A percentile compares a stretch with the other conserved stretches of the same genome.
Conservation (phyloP, 1,140 invertebrate species). For the Probaryconus sp. region DNA sequence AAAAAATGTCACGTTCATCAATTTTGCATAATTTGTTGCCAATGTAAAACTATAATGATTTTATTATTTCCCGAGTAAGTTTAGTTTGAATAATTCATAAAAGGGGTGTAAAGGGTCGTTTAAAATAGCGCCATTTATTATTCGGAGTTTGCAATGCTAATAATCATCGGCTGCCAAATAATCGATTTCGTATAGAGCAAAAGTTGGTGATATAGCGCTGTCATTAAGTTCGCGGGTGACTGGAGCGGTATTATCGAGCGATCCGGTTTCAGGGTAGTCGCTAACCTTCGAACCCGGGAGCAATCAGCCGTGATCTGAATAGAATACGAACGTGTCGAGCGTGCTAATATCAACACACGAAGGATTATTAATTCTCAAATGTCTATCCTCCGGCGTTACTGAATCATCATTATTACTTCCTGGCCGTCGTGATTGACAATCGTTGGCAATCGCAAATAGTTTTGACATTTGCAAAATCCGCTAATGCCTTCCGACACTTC, state of each 20-base stretch:
- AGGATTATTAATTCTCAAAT: slow-evolving; percentile 43
- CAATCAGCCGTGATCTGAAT: slow-evolving; percentile 54
- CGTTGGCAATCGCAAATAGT: slow-evolving; percentile 13
- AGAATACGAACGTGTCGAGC: slow-evolving; percentile 49
- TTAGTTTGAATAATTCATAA: slow-evolving; percentile 42
- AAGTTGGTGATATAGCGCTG: slow-evolving; percentile 18
- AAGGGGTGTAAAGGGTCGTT: slow-evolving; percentile 16
- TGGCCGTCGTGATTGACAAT: slow-evolving; percentile 33
- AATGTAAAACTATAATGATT: too few species aligned
- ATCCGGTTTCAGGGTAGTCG: slow-evolving; percentile 43
- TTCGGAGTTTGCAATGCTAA: slow-evolving; percentile 26
- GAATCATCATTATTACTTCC: slow-evolving; percentile 39
- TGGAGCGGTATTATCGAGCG: slow-evolving; percentile 47
- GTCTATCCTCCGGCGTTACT: slow-evolving; percentile 23
- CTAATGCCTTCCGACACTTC: slow-evolving; percentile 17
- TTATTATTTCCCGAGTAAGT: too few species aligned
- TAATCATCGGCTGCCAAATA: slow-evolving; percentile 33
- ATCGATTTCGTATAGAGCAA: slow-evolving; percentile 36
- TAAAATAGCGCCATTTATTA: slow-evolving; percentile 11
- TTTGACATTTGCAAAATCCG: slow-evolving; percentile 43
- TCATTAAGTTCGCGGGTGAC: slow-evolving; percentile 42
- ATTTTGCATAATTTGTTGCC: too few species aligned
- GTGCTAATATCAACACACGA: slow-evolving; percentile 41
- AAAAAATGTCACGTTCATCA: too few species aligned
- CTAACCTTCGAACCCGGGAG: slow-evolving; percentile 48